phyloP scores from a whole-genome alignment of 2,113 vertebrate species.

The Cygnus atratus region DNA sequence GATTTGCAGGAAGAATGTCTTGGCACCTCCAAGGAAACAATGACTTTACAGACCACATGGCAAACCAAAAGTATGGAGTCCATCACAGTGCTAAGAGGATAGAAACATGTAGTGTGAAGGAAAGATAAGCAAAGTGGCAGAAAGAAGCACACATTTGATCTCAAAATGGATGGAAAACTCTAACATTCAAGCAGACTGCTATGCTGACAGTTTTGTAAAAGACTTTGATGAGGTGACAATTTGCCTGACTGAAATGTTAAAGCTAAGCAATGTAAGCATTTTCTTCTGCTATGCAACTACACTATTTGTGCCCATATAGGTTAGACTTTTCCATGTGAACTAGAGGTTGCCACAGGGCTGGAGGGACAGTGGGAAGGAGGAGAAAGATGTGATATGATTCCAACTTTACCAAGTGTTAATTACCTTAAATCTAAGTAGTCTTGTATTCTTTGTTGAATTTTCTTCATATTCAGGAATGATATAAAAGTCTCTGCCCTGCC shows the following conservation, averaged over 20 bases:
- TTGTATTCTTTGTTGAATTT: neutral
- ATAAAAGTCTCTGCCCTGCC: neutral
- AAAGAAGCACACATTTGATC: constrained; percentile 33
- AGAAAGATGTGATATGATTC: neutral
- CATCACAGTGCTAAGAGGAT: neutral
- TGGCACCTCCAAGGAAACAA: neutral
- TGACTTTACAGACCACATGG: neutral
- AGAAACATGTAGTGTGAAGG: constrained; percentile 28
- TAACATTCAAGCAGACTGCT: constrained; percentile 7
- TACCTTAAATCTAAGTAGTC: neutral
- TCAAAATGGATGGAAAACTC: constrained; percentile 15
- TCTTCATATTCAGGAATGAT: neutral
- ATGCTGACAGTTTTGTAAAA: constrained; percentile 22
- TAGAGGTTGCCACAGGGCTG: neutral
- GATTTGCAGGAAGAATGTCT: neutral
- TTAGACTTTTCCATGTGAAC: neutral
- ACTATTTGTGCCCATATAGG: neutral
- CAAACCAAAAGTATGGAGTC: constrained; percentile 23
- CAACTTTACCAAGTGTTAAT: neutral
- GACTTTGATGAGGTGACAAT: constrained; percentile 40
- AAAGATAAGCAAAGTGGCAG: neutral
- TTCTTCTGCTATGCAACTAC: neutral
- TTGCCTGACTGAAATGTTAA: constrained; percentile 30
- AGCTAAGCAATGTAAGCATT: neutral
- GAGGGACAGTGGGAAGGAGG: too few species aligned